These are phyloP conservation scores for Lethenteron reissneri DNA, from an alignment of 2,113 vertebrate genomes.

Conservation along the genomic window DNA sequence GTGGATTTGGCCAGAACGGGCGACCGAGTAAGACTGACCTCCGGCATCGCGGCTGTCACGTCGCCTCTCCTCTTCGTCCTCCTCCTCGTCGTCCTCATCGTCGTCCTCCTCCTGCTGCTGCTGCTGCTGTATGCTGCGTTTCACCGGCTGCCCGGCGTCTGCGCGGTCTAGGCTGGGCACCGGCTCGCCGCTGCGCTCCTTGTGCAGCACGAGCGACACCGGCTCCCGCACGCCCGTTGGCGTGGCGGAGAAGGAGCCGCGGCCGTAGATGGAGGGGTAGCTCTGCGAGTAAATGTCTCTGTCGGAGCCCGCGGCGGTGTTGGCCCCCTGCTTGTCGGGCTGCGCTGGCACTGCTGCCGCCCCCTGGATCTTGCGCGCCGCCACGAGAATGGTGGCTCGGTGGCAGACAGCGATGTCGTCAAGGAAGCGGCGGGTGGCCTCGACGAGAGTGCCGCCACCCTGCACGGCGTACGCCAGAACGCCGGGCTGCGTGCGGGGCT, in stretches of 20 bases:
- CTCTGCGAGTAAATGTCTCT: conserved; percentile 33
- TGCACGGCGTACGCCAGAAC: conserved; percentile 36
- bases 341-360: neutral
- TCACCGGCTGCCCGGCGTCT: conserved; percentile 21
- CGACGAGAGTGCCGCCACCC: conserved; percentile 43
- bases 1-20: no score
- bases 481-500: conserved; percentile 24
- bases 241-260: conserved; percentile 7
- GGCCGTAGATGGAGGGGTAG: conserved; percentile 41
- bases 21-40: neutral
- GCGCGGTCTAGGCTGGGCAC: conserved; percentile 16
- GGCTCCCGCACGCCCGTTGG: conserved; percentile 4
- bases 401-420: conserved; percentile 63
- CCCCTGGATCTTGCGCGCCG: conserved; percentile 15
- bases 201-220: conserved; percentile 17
- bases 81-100: conserved; percentile 26
- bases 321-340: neutral
- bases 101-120: conserved; percentile 16
- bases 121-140: conserved; percentile 8
- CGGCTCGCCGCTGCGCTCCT: conserved; percentile 16
- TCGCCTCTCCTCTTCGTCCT: conserved; percentile 18
- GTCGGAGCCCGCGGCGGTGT: conserved; percentile 19
- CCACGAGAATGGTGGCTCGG: conserved; percentile 19
- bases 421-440: conserved; percentile 43
- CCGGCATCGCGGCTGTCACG: conserved; percentile 11